Percentiles rank a stretch among this genome's conserved stretches.
These are phyloP conservation scores for Balanococcus diminutus DNA, from an alignment of 2,888 invertebrate genomes.

Conservation along the genomic window DNA sequence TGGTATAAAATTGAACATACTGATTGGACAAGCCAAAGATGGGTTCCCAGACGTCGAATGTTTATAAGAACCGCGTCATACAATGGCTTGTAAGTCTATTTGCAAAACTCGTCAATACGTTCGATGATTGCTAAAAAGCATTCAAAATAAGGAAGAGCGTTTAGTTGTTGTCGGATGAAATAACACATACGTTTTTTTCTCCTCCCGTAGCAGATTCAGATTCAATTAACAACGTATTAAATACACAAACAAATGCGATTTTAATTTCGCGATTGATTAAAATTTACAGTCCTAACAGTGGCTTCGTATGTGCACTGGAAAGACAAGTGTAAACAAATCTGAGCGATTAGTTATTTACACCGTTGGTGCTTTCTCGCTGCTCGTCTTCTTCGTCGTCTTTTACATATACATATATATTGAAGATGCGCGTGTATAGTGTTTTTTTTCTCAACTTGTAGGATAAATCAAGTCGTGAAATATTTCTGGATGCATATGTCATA, in stretches of 20 bases:
- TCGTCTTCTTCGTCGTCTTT: background rate
- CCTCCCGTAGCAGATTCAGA: background rate
- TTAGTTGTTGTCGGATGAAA: slow-evolving; percentile 7
- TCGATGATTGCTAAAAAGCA: slow-evolving; percentile 42
- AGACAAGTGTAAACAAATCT: slow-evolving; percentile 37
- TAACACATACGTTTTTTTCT: slow-evolving; percentile 20
- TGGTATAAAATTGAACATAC: background rate
- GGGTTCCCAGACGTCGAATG: background rate
- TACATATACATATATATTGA: background rate
- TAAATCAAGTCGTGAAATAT: slow-evolving; percentile 45
- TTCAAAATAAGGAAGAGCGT: background rate
- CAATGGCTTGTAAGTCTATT: background rate
- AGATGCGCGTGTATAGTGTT: background rate
- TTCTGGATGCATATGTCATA: slow-evolving; percentile 45
- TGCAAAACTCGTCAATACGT: background rate
- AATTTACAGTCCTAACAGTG: slow-evolving; percentile 21
- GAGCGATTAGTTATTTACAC: slow-evolving; percentile 41
- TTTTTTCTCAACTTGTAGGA: background rate
- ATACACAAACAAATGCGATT: slow-evolving; percentile 36
- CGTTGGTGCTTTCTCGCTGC: background rate
- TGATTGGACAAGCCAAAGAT: background rate
- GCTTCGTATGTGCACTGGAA: background rate
- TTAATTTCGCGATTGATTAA: slow-evolving; percentile 50
- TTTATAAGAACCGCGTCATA: background rate
- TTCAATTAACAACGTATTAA: slow-evolving; percentile 23